phyloP scores from a whole-genome alignment of 2,888 invertebrate species.

The Cheilosia grossa region DNA sequence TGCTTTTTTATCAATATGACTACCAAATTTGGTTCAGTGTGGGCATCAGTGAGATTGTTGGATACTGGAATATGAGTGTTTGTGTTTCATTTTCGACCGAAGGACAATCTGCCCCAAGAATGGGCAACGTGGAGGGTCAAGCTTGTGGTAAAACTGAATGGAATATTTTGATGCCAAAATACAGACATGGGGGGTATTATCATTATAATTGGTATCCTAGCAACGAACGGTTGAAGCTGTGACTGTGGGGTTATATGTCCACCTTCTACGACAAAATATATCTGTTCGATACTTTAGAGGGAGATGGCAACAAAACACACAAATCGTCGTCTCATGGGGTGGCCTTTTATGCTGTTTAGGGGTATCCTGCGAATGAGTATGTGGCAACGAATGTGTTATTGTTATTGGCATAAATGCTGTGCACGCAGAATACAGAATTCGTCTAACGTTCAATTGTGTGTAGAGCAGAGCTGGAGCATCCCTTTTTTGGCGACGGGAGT shows the following conservation, averaged over 20 bases:
- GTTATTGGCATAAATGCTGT: slow-evolving; percentile 74
- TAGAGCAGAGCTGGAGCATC: slow-evolving; percentile 40
- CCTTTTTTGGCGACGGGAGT: slow-evolving; percentile 48
- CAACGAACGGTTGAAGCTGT: slow-evolving; percentile 57
- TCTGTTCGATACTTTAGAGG: slow-evolving; percentile 39
- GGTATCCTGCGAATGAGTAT: slow-evolving; percentile 52
- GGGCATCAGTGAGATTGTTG: background rate
- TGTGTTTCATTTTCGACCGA: slow-evolving; percentile 68
- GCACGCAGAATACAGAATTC: slow-evolving; percentile 71
- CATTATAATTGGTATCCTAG: slow-evolving; percentile 75
- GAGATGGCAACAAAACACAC: slow-evolving; percentile 57
- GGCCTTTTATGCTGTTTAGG: slow-evolving; percentile 28
- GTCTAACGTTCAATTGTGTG: slow-evolving; percentile 53
- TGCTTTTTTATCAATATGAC: too few relatives aligned
- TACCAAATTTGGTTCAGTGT: too few relatives aligned
- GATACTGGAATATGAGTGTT: slow-evolving; percentile 60
- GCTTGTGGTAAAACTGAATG: slow-evolving; percentile 68
- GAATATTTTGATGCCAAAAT: slow-evolving; percentile 73
- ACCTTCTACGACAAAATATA: slow-evolving; percentile 42
- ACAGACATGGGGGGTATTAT: slow-evolving; percentile 70
- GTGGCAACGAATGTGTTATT: slow-evolving; percentile 72
- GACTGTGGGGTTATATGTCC: slow-evolving; percentile 7
- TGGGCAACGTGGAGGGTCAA: slow-evolving; percentile 29
- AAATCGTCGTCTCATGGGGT: slow-evolving; percentile 69
- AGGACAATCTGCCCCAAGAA: slow-evolving; percentile 16